A percentile compares a stretch with the other conserved stretches of the same genome.
Evolutionary conservation across 2,888 invertebrate genomes (phyloP).

Genomic region (Mythimna albipuncta): DNA sequence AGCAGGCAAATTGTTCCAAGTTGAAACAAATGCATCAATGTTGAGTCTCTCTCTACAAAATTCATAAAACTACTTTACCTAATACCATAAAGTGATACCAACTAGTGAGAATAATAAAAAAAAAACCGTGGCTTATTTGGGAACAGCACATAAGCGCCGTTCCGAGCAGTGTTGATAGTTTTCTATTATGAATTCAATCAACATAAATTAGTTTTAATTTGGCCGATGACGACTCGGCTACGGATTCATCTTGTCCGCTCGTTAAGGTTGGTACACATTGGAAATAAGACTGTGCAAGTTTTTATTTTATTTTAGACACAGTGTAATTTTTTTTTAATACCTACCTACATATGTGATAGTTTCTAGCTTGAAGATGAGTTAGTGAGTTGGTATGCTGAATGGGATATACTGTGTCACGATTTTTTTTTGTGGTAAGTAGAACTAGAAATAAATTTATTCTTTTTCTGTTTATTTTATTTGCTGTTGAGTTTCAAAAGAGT

Average conservation of each 20-base stretch:
- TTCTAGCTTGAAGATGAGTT: not conserved
- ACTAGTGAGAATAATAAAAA: constrained; percentile 53
- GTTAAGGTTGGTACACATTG: constrained; percentile 39
- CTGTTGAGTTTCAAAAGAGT: no score
- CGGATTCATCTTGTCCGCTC: constrained; percentile 62
- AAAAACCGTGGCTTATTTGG: constrained; percentile 62
- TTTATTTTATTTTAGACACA: not conserved
- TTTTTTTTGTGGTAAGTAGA: constrained; percentile 35
- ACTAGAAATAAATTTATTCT: not conserved
- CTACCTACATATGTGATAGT: no score
- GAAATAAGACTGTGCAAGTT: constrained; percentile 34
- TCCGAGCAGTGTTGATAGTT: constrained; percentile 83
- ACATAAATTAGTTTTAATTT: constrained; percentile 89
- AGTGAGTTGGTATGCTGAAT: constrained; percentile 49
- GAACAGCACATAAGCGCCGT: constrained; percentile 63
- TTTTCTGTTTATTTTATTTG: no score
- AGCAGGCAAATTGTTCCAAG: not conserved
- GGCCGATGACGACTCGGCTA: constrained; percentile 79
- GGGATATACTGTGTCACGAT: constrained; percentile 63
- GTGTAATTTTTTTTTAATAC: no score
- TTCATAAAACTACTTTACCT: constrained; percentile 16
- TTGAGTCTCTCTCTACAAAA: not conserved
- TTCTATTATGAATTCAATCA: constrained; percentile 90
- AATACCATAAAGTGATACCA: constrained; percentile 25
- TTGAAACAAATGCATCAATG: not conserved